These are phyloP conservation scores for Pocillopora grandis DNA, from an alignment of 92 coral and sea anemone genomes.

Conservation along the genomic window DNA sequence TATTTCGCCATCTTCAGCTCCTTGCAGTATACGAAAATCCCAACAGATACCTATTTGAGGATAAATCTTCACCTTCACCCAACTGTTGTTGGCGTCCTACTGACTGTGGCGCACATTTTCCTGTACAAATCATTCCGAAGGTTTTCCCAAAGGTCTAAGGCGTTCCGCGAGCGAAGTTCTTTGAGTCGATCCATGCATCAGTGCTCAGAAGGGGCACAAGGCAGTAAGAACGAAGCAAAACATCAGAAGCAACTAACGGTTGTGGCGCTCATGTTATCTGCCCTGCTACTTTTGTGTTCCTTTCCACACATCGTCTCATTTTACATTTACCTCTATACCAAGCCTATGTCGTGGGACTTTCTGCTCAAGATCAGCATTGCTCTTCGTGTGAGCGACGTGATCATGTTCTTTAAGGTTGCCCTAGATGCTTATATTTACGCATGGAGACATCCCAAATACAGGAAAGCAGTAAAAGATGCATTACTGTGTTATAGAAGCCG, in stretches of 20 bases:
- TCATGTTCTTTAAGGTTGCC: conserved; percentile 72
- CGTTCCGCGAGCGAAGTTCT: conserved; percentile 14
- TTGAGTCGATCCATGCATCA: background rate
- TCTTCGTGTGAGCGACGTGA: conserved; percentile 65
- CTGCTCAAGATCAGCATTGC: conserved; percentile 67
- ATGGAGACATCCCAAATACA: conserved; percentile 82
- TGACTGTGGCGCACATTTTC: conserved; percentile 54
- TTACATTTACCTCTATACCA: conserved; percentile 55
- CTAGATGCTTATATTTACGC: conserved; percentile 82
- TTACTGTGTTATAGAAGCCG: conserved; percentile 23
- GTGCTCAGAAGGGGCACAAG: conserved; percentile 10
- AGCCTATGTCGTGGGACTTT: conserved; percentile 27
- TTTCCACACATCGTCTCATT: conserved; percentile 63
- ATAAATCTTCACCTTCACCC: conserved; percentile 72
- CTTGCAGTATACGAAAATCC: conserved; percentile 54
- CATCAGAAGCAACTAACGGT: conserved; percentile 66
- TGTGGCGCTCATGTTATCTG: conserved; percentile 58
- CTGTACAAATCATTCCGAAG: conserved; percentile 55
- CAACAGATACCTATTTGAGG: conserved; percentile 29
- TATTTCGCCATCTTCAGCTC: conserved; percentile 66
- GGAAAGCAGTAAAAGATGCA: conserved; percentile 56
- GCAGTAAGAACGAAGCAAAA: conserved; percentile 3
- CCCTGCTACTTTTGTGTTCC: conserved; percentile 56
- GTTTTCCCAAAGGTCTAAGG: conserved; percentile 47
- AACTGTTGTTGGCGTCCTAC: conserved; percentile 54